These are phyloP conservation scores for Eristalis intricaria DNA, from an alignment of 2,888 invertebrate genomes.

Conservation along the genomic window DNA sequence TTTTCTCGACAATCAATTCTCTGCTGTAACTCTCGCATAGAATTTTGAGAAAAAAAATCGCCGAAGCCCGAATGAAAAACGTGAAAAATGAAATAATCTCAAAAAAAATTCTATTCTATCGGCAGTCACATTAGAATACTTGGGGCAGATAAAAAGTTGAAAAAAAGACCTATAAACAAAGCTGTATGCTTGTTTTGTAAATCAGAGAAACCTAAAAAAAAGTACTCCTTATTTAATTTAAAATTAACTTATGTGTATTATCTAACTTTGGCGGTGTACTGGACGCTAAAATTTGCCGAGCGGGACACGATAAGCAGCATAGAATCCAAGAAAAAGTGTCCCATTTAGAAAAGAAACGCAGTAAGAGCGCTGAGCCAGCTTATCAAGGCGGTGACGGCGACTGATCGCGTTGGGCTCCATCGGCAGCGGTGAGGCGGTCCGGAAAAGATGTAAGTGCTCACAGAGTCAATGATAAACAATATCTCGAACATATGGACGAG, in stretches of 20 bases:
- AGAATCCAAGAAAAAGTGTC: neutral
- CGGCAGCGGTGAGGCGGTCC: neutral
- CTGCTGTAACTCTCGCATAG: neutral
- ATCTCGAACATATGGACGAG: constrained; percentile 41
- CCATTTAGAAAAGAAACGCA: neutral
- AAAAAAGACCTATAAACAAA: constrained; percentile 35
- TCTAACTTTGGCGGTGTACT: constrained; percentile 46
- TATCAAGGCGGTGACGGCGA: neutral
- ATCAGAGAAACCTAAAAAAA: neutral
- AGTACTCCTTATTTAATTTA: neutral
- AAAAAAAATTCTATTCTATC: neutral
- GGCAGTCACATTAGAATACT: neutral
- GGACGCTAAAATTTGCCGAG: constrained; percentile 8
- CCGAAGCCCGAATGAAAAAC: constrained; percentile 15
- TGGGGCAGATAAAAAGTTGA: neutral
- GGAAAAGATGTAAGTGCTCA: constrained; percentile 36
- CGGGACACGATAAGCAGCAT: neutral
- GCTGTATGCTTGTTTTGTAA: constrained; percentile 1
- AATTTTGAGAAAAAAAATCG: constrained; percentile 10
- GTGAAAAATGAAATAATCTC: constrained; percentile 16
- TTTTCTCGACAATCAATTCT: neutral
- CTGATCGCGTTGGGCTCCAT: neutral
- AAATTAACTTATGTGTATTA: constrained; percentile 44
- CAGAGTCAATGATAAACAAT: neutral
- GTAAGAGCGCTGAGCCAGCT: constrained; percentile 38